Evolutionary conservation across 2,113 vertebrate species (phyloP).

Genomic region (Delphinapterus leucas): DNA sequence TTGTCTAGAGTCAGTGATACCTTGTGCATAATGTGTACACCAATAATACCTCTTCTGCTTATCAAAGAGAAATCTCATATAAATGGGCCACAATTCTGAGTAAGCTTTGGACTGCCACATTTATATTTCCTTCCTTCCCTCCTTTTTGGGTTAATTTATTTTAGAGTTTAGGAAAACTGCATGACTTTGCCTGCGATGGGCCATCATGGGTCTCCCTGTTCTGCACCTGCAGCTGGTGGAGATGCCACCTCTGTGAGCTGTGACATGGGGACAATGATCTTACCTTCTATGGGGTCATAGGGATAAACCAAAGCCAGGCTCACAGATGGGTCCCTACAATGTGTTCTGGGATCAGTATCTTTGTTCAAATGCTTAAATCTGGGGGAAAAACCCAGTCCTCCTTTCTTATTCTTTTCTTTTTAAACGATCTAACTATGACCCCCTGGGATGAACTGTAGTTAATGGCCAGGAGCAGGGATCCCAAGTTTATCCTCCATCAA

Average conservation of each 20-base stretch:
- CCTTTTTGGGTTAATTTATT: background rate
- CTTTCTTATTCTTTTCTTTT: background rate
- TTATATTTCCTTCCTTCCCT: background rate
- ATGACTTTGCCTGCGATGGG: background rate
- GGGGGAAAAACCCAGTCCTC: background rate
- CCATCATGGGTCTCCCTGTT: background rate
- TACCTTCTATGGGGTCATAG: background rate
- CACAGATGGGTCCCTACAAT: too few species aligned
- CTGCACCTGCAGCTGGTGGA: background rate
- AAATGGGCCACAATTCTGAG: background rate
- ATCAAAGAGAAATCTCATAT: background rate
- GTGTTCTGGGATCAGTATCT: background rate
- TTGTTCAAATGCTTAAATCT: background rate
- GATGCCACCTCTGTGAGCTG: background rate
- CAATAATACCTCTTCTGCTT: background rate
- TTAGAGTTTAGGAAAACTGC: background rate
- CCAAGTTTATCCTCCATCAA: accelerated
- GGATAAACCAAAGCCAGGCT: background rate
- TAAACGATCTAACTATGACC: background rate
- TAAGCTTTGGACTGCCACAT: background rate
- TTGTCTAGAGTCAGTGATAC: background rate
- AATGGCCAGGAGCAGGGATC: background rate
- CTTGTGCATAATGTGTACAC: background rate
- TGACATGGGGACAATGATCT: background rate
- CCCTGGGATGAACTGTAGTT: accelerated